Evolutionary conservation across 2,888 invertebrate species (phyloP).

Genomic region (Psococerastis gibbosa): DNA sequence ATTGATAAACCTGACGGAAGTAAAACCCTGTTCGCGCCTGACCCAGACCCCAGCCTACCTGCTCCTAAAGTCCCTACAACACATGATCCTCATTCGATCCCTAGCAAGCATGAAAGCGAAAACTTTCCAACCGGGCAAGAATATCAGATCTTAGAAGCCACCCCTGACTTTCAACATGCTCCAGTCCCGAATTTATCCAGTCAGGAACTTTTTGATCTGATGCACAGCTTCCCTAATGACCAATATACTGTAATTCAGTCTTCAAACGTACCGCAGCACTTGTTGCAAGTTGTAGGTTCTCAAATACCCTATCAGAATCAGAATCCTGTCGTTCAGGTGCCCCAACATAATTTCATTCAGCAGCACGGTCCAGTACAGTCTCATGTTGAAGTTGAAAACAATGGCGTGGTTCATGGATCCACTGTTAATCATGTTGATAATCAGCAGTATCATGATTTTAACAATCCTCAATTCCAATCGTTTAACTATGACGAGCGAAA

Average conservation of each 20-base stretch:
- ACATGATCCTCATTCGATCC: slow-evolving; percentile 26
- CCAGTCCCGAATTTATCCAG: not conserved
- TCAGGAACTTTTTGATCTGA: slow-evolving; percentile 2
- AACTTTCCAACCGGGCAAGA: not conserved
- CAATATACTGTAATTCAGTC: not conserved
- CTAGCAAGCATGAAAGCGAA: slow-evolving; percentile 20
- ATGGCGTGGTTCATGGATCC: slow-evolving; percentile 2
- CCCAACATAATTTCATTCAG: slow-evolving; percentile 23
- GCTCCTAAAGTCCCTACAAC: slow-evolving; percentile 26
- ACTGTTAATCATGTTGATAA: slow-evolving; percentile 19
- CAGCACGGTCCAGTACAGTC: slow-evolving; percentile 30
- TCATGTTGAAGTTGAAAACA: slow-evolving; percentile 27
- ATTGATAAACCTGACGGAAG: slow-evolving; percentile 13
- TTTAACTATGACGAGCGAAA: slow-evolving; percentile 30
- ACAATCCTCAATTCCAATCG: slow-evolving; percentile 27
- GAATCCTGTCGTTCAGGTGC: not conserved
- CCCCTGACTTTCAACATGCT: not conserved
- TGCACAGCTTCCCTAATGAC: slow-evolving; percentile 2
- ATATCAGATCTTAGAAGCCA: not conserved
- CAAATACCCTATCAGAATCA: slow-evolving; percentile 1
- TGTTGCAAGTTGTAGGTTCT: not conserved
- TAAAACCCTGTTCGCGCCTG: slow-evolving; percentile 27
- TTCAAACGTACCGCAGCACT: not conserved
- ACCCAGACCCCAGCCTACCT: slow-evolving; percentile 30
- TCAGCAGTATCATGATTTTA: slow-evolving; percentile 15